These are phyloP conservation scores for Podocnemis expansa DNA, from an alignment of 2,113 vertebrate genomes.

Conservation along the genomic window DNA sequence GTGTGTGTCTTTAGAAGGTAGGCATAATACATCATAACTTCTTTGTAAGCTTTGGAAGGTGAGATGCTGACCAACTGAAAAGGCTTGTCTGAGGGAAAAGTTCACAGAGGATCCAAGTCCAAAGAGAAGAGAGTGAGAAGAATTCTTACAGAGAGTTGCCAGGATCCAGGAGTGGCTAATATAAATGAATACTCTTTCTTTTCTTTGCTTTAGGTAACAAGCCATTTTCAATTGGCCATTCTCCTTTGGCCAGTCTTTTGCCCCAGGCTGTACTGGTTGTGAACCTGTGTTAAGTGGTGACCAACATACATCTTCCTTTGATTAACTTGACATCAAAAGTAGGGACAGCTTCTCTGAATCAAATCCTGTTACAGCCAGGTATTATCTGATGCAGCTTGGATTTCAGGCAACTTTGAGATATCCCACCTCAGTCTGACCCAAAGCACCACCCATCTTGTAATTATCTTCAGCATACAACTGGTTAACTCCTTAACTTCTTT, in stretches of 20 bases:
- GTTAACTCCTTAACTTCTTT: not conserved
- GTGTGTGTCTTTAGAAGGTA: not conserved
- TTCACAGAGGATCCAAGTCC: not conserved
- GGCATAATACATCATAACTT: accelerated
- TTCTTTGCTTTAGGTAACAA: not conserved
- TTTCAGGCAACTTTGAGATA: not conserved
- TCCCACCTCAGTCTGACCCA: not conserved
- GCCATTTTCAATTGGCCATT: not conserved
- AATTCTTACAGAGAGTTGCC: not conserved
- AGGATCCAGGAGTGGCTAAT: not conserved
- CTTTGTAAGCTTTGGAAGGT: accelerated
- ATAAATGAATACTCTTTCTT: not conserved
- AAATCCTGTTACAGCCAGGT: accelerated
- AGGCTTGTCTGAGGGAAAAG: not conserved
- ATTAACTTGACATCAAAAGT: accelerated
- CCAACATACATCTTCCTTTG: not conserved
- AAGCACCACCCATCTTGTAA: no score
- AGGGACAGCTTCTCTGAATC: accelerated
- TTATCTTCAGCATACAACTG: not conserved
- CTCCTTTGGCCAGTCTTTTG: not conserved
- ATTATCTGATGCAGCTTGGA: not conserved
- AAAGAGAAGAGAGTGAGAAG: not conserved
- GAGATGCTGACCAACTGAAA: accelerated
- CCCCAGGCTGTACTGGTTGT: not conserved
- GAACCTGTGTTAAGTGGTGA: not conserved